Base-by-base conservation (phyloP, 2,797 vertebrate genomes). In the Oreortyx pictus region DNA sequence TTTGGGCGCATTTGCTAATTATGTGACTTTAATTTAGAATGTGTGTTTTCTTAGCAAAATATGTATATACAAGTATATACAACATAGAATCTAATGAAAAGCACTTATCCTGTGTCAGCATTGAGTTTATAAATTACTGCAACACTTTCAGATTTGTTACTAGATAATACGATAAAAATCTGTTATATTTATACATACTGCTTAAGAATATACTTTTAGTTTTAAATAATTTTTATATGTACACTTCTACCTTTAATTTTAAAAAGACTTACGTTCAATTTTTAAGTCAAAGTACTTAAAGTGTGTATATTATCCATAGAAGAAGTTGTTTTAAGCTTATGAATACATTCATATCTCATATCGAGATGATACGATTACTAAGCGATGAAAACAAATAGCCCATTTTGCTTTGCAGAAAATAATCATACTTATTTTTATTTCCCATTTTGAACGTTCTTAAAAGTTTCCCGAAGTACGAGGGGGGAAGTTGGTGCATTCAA, bases 111-210 rank as follows among this genome's bases (percentile, higher is more conserved):
- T 97, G 95, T 98, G 97, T 97, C 91, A 75, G 95, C 97, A 95
- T 97, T 97, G 93, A 96, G 92, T 97, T 97, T 97, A 97, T 97
- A 97, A 98, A 97, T 97, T 97, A 96, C 93, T 97, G 97, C 91
- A 96, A 98, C 98, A 98, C 98, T 98, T 97, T 98, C 98, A 97
- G 97, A 98, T 98, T 98, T 98, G 98, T 98, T 98, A 98, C 97
- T 96, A 94, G 93, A 97, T 98, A 97, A 97, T 96, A 97, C 97
- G 95, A 96, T 97, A 80, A 98, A 98, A 93, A 96, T 97, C 96
- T 96, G 94, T 98, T 98, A 98, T 98, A 98, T 99, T 98, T 98
- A 98, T 99, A 98, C 98, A 98, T 98, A 98, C 97, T 98, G 93
- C 94, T 97, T 97, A 92, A 97, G 90, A 97, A 96, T 97, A 98